Percentiles rank a stretch among this genome's conserved stretches.
These are phyloP conservation scores for Amphipyra berbera DNA, from an alignment of 2,888 invertebrate genomes.

Conservation along the genomic window DNA sequence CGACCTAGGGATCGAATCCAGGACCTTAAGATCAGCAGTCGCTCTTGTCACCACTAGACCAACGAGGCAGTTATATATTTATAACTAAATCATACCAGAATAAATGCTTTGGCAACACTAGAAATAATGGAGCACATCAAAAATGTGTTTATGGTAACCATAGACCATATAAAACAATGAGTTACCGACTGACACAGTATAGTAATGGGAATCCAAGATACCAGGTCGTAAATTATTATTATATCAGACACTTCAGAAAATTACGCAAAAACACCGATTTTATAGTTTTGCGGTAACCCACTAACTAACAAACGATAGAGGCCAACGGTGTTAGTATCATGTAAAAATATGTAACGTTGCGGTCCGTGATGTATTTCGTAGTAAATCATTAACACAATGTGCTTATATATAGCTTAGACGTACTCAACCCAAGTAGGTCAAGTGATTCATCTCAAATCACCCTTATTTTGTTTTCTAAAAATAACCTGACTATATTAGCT, in stretches of 20 bases:
- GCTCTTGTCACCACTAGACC: too few relatives aligned
- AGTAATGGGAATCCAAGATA: conserved; percentile 43
- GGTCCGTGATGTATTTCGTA: conserved; percentile 50
- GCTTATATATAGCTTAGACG: conserved; percentile 26
- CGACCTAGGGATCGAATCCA: too few relatives aligned
- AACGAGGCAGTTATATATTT: too few relatives aligned
- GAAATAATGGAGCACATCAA: conserved; percentile 12
- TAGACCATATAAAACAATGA: conserved; percentile 37
- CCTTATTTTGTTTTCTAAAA: conserved; percentile 15
- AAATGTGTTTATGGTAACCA: conserved; percentile 39
- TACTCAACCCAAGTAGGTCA: conserved; percentile 8
- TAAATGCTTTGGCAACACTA: conserved; percentile 5
- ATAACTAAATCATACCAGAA: not conserved
- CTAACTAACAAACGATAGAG: conserved; percentile 47
- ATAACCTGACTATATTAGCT: not conserved
- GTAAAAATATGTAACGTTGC: conserved; percentile 39
- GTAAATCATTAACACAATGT: conserved; percentile 64
- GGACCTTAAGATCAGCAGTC: too few relatives aligned
- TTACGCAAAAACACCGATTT: conserved; percentile 42
- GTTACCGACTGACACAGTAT: conserved; percentile 36
- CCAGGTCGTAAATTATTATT: conserved; percentile 47
- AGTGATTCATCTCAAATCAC: conserved; percentile 17
- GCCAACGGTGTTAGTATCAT: conserved; percentile 52
- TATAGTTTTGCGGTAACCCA: conserved; percentile 56
- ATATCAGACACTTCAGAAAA: conserved; percentile 38